Evolutionary conservation across 2,113 vertebrate species (phyloP).

Genomic region (Eudorcas thomsonii): DNA sequence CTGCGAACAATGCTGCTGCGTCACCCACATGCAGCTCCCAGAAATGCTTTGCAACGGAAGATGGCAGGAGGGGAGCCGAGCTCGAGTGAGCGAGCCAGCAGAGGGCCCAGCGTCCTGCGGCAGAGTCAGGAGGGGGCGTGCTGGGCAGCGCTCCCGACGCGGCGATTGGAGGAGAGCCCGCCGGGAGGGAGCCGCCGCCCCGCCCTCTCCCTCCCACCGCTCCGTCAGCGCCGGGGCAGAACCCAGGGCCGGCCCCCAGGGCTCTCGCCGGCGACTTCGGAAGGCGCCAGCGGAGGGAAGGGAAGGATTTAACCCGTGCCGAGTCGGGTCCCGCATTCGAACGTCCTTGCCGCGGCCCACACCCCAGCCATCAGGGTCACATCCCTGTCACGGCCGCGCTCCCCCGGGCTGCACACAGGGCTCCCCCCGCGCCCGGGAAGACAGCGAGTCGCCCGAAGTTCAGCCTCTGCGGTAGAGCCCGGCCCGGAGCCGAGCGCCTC

Average conservation of each 20-base stretch:
- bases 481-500: background rate
- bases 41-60: constrained; percentile 90
- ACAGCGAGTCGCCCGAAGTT: background rate
- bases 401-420: background rate
- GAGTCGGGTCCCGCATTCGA: background rate
- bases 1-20: constrained; percentile 88
- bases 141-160: background rate
- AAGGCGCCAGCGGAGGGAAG: background rate
- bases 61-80: constrained; percentile 80
- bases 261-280: constrained; percentile 46
- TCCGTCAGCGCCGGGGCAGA: constrained; percentile 71
- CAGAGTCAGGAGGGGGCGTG: constrained; percentile 78
- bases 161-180: constrained; percentile 74
- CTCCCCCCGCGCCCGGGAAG: background rate
- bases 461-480: background rate
- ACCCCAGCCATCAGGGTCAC: constrained; percentile 22
- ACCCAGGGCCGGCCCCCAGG: constrained; percentile 31
- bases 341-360: background rate
- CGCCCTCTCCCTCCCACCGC: constrained; percentile 49
- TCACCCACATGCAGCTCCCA: constrained; percentile 90
- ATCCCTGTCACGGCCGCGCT: background rate
- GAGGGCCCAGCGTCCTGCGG: constrained; percentile 82
- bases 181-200: background rate
- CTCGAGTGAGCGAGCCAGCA: constrained; percentile 63
- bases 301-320: constrained; percentile 29